Evolutionary conservation across 1,140 invertebrate genomes (phyloP).

Genomic region (Cardiocondyla obscurior): DNA sequence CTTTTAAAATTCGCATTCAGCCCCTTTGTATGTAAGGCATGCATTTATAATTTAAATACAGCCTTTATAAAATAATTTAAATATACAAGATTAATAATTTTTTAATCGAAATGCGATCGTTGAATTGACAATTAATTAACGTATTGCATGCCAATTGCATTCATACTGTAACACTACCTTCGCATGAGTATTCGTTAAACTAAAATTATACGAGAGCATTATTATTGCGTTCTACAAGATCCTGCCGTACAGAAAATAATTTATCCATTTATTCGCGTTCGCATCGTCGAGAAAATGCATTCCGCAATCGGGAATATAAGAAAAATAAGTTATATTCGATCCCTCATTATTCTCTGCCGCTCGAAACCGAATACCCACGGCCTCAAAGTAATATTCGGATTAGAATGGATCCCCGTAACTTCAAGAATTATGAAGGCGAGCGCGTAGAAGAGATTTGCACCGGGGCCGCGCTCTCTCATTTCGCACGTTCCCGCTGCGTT

Average conservation of each 20-base stretch:
- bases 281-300: constrained; percentile 13
- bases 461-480: constrained; percentile 15
- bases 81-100: background rate
- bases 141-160: background rate
- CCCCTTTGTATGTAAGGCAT: background rate
- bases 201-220: background rate
- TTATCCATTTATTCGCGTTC: constrained; percentile 3
- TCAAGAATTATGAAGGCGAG: constrained; percentile 53
- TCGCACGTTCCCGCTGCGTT: background rate
- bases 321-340: constrained; percentile 32
- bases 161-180: background rate
- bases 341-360: constrained; percentile 38
- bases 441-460: constrained; percentile 50
- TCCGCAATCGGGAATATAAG: constrained; percentile 1
- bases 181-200: background rate
- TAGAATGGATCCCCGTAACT: constrained; percentile 53
- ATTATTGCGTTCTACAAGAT: background rate
- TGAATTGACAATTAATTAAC: background rate
- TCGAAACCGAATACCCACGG: constrained; percentile 18
- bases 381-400: constrained; percentile 58
- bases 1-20: background rate
- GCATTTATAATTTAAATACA: constrained; percentile 5
- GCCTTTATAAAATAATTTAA: background rate
- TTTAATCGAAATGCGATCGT: background rate
- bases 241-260: background rate